These are phyloP conservation scores for Callorhinus ursinus DNA, from an alignment of 2,113 vertebrate species.

Conservation along the genomic window DNA sequence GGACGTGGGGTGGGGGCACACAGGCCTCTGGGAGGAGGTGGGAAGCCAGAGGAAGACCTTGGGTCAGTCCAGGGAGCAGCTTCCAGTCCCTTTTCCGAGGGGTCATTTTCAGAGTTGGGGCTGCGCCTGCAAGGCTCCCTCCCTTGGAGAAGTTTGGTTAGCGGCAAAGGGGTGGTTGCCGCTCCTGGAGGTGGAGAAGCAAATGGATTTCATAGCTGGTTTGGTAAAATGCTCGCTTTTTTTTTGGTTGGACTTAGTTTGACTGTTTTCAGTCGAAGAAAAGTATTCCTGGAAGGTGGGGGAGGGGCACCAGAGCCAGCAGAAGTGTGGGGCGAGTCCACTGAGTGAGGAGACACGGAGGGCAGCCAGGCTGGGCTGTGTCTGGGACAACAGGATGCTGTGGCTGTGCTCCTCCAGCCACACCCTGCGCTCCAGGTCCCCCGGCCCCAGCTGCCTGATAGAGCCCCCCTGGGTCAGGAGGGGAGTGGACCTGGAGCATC, in stretches of 20 bases:
- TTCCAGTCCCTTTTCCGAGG: not conserved
- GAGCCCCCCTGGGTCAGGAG: not conserved
- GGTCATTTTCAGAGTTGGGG: not conserved
- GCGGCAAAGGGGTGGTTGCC: no score
- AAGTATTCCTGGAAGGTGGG: constrained; percentile 34
- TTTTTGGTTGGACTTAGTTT: constrained; percentile 66
- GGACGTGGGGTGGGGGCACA: not conserved
- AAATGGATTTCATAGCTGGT: constrained; percentile 73
- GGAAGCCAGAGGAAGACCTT: no score
- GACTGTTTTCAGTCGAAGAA: constrained; percentile 65
- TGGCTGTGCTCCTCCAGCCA: not conserved
- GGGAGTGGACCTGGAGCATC: fast-evolving
- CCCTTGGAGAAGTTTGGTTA: not conserved
- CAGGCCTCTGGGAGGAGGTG: not conserved
- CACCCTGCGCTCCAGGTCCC: fast-evolving
- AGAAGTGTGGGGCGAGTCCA: not conserved
- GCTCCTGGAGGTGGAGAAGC: not conserved
- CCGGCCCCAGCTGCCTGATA: not conserved
- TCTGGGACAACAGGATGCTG: not conserved
- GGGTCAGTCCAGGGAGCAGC: not conserved
- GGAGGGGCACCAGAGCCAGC: not conserved
- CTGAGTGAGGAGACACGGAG: not conserved
- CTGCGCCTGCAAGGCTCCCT: fast-evolving
- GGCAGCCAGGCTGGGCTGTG: not conserved
- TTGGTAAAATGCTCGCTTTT: constrained; percentile 64